These are phyloP conservation scores for Aplochiton taeniatus DNA, from an alignment of 2,797 vertebrate species.

Conservation along the genomic window DNA sequence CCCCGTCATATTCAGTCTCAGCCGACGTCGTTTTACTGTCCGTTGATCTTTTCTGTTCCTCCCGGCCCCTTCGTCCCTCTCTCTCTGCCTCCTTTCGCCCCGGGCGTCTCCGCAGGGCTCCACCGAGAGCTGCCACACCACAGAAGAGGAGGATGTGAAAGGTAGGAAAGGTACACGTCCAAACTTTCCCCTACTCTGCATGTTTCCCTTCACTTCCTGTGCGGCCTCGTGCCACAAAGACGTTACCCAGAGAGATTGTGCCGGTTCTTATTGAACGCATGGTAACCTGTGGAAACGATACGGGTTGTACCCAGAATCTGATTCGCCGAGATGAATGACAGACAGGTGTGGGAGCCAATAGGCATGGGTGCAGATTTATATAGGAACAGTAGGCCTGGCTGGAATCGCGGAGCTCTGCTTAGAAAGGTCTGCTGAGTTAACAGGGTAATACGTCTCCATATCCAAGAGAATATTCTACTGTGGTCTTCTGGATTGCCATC, in stretches of 20 bases:
- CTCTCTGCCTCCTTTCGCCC: conserved; percentile 17
- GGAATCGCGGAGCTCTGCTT: too few species aligned
- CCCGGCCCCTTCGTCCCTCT: background rate
- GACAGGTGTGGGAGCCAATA: background rate
- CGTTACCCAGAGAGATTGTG: background rate
- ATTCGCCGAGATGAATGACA: conserved; percentile 1
- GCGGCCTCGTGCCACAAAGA: background rate
- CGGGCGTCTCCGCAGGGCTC: conserved; percentile 82
- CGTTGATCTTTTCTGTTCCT: conserved; percentile 8
- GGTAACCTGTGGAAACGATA: background rate
- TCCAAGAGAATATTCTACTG: too few species aligned
- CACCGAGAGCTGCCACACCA: conserved; percentile 97
- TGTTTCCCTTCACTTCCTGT: conserved; percentile 45
- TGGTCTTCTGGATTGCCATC: too few species aligned
- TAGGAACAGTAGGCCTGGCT: too few species aligned
- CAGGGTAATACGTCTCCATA: too few species aligned
- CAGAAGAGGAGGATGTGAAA: conserved; percentile 99
- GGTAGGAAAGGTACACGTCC: conserved; percentile 88
- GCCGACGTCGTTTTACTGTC: background rate
- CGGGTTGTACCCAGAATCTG: background rate
- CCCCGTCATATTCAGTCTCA: conserved; percentile 6
- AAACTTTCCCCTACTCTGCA: conserved; percentile 70
- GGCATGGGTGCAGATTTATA: too few species aligned
- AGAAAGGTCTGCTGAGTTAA: too few species aligned
- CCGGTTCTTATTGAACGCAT: too few species aligned